Conservation (phyloP, 2,888 invertebrate species). For the Bimastos eiseni region DNA sequence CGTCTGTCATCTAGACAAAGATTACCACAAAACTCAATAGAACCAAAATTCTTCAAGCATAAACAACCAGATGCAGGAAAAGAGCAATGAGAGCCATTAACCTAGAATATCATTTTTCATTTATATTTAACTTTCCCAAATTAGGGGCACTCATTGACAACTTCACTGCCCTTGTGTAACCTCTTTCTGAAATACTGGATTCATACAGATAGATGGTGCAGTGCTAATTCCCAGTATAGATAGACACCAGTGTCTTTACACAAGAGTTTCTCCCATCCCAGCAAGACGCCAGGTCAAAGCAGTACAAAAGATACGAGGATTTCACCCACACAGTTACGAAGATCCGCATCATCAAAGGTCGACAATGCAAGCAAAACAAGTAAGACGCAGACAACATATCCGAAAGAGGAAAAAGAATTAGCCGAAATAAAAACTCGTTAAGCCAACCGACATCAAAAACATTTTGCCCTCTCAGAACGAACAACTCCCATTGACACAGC, state of each 20-base stretch:
- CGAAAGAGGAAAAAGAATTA: neutral
- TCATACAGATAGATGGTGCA: neutral
- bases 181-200: neutral
- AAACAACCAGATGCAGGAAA: neutral
- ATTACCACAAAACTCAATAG: neutral
- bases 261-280: neutral
- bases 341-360: neutral
- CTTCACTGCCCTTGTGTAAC: neutral
- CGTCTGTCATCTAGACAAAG: neutral
- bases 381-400: neutral
- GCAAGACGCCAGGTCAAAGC: neutral
- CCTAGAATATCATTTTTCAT: neutral
- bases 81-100: neutral
- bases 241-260: neutral
- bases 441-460: neutral
- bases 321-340: neutral
- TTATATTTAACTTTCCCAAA: neutral
- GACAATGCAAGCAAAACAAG: neutral
- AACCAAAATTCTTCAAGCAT: neutral
- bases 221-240: neutral
- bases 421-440: neutral
- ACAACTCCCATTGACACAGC: neutral
- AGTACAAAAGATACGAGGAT: neutral
- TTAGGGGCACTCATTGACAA: neutral
- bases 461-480: neutral